Conservation (phyloP, 2,888 invertebrate genomes). For the Sminthurinus aureus region DNA sequence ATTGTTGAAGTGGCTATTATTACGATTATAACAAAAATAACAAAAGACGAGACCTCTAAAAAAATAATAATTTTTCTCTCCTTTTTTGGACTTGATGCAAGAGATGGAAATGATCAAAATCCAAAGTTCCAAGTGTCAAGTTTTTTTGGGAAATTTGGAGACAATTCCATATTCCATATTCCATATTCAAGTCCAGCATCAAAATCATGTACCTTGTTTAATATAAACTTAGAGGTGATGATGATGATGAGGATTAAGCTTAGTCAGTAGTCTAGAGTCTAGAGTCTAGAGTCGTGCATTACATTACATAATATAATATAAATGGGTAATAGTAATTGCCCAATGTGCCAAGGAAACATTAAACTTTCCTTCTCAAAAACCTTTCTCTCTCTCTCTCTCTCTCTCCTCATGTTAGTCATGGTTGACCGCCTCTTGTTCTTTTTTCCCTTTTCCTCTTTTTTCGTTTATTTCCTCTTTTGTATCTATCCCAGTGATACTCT, state of each 20-base stretch:
- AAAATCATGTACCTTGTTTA: too few species aligned
- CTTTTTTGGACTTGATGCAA: too few species aligned
- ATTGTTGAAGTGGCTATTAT: too few species aligned
- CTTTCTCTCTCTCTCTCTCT: too few species aligned
- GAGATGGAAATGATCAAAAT: too few species aligned
- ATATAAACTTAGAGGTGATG: background rate
- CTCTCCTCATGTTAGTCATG: slow-evolving; percentile 45
- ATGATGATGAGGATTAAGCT: background rate
- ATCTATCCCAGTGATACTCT: background rate
- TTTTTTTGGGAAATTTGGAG: too few species aligned
- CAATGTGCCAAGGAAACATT: slow-evolving; percentile 35
- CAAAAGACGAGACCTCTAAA: too few species aligned
- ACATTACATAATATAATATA: slow-evolving; percentile 10
- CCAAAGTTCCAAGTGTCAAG: too few species aligned
- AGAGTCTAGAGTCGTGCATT: slow-evolving; percentile 15
- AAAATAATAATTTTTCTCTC: too few species aligned
- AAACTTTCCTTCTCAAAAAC: slow-evolving; percentile 41
- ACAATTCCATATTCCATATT: too few species aligned
- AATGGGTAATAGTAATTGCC: slow-evolving; percentile 50
- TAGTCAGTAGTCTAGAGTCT: slow-evolving; percentile 9
- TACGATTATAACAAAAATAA: background rate
- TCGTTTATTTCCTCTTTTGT: background rate
- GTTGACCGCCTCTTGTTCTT: slow-evolving; percentile 14
- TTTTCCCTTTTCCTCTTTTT: background rate
- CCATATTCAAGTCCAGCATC: too few species aligned